Evolutionary conservation across 2,888 invertebrate species (phyloP).

Genomic region (Falcaria lacertinaria): DNA sequence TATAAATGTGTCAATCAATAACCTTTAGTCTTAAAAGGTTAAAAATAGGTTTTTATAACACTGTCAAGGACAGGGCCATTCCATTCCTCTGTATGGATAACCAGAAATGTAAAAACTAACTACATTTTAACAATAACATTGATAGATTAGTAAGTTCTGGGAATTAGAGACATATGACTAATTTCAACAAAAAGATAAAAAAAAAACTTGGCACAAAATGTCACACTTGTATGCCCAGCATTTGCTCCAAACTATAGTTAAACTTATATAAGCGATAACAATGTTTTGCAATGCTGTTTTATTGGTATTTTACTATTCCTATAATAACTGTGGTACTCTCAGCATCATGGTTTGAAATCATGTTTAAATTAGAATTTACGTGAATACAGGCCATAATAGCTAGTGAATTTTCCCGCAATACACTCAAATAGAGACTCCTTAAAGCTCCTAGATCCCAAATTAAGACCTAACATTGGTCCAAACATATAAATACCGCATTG

Average conservation of each 20-base stretch:
- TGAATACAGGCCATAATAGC: neutral
- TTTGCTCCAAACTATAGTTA: slow-evolving; percentile 43
- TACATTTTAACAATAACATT: too few species aligned
- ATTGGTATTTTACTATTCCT: slow-evolving; percentile 43
- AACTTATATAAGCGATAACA: slow-evolving; percentile 70
- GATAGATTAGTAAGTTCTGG: too few species aligned
- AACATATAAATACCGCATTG: slow-evolving; percentile 49
- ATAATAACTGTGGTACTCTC: slow-evolving; percentile 29
- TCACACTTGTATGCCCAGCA: slow-evolving; percentile 32
- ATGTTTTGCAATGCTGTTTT: slow-evolving; percentile 59
- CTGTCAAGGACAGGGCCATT: too few species aligned
- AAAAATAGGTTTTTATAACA: too few species aligned
- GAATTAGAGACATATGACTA: too few species aligned
- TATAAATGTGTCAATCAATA: too few species aligned
- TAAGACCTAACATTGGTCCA: slow-evolving; percentile 30
- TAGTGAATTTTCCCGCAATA: neutral
- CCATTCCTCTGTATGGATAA: too few species aligned
- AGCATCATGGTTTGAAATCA: slow-evolving; percentile 18
- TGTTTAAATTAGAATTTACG: neutral
- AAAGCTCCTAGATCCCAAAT: slow-evolving; percentile 8
- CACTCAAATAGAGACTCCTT: neutral
- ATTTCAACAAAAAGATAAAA: neutral
- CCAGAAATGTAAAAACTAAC: too few species aligned
- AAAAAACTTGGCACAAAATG: slow-evolving; percentile 17
- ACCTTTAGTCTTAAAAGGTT: too few species aligned